phyloP scores from a whole-genome alignment of 2,113 vertebrate genomes.

The Epinephelus fuscoguttatus region DNA sequence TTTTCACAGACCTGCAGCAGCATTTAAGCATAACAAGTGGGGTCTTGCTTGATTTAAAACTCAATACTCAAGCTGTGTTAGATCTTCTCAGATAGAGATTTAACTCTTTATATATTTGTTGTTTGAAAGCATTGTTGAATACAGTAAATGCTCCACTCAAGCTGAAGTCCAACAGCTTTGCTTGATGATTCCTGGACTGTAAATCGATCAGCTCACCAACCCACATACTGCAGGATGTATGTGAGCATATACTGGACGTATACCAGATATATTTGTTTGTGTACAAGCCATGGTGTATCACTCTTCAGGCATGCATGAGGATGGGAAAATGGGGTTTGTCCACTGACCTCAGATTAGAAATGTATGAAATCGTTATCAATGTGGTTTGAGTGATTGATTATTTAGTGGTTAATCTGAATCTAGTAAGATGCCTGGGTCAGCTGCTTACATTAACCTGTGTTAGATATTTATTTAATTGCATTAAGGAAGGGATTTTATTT shows the following conservation, averaged over 20 bases:
- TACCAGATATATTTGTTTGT: slow-evolving; percentile 68
- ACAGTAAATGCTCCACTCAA: slow-evolving; percentile 43
- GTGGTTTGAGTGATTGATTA: slow-evolving; percentile 60
- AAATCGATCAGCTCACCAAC: slow-evolving; percentile 45
- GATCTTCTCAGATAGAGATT: slow-evolving; percentile 48
- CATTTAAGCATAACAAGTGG: slow-evolving; percentile 44
- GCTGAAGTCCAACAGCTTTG: slow-evolving; percentile 43
- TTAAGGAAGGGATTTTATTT: slow-evolving; percentile 58
- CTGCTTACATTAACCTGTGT: slow-evolving; percentile 62
- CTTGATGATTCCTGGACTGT: slow-evolving; percentile 53
- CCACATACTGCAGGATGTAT: slow-evolving; percentile 63
- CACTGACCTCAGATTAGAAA: slow-evolving; percentile 52
- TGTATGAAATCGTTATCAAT: slow-evolving; percentile 58
- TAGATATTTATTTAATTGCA: slow-evolving; percentile 73
- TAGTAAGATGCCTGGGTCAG: slow-evolving; percentile 51
- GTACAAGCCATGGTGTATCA: slow-evolving; percentile 68
- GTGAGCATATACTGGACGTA: slow-evolving; percentile 68
- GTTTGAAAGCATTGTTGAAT: slow-evolving; percentile 45
- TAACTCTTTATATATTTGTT: slow-evolving; percentile 56
- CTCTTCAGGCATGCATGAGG: slow-evolving; percentile 70
- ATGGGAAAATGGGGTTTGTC: slow-evolving; percentile 30
- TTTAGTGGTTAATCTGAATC: slow-evolving; percentile 41
- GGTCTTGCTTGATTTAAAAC: slow-evolving; percentile 62
- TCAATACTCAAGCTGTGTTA: slow-evolving; percentile 47
- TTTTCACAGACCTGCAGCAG: slow-evolving; percentile 64